phyloP scores from a whole-genome alignment of 2,113 vertebrate genomes.

The Cephalopholis sonnerati region DNA sequence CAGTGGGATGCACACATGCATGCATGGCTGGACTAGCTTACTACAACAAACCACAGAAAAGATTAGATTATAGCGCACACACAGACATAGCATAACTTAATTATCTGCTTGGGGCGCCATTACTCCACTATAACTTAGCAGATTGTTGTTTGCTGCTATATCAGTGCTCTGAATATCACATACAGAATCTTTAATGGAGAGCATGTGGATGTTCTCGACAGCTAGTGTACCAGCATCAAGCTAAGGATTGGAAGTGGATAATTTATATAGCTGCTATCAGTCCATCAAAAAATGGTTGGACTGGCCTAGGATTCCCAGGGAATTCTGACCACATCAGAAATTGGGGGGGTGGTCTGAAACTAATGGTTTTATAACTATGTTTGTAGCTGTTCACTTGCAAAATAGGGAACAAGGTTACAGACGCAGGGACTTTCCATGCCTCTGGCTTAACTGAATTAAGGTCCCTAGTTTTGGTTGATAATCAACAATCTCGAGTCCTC shows the following conservation, averaged over 20 bases:
- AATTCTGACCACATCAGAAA: not conserved
- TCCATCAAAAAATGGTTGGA: not conserved
- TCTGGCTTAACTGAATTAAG: conserved; percentile 12
- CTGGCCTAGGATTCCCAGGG: not conserved
- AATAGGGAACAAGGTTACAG: conserved; percentile 23
- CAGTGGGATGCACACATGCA: no score
- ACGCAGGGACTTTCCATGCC: conserved; percentile 5
- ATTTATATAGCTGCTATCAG: conserved; percentile 10
- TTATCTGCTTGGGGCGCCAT: no score
- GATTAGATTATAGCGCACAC: no score
- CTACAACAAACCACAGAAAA: no score
- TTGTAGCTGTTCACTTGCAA: conserved; percentile 7
- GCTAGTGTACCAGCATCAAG: not conserved
- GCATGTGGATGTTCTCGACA: not conserved
- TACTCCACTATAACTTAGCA: no score
- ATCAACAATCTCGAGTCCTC: conserved; percentile 46
- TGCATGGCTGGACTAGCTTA: no score
- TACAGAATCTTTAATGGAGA: not conserved
- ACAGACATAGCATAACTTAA: no score
- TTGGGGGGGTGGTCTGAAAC: not conserved
- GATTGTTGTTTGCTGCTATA: no score
- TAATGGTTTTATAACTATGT: not conserved
- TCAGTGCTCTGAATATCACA: no score
- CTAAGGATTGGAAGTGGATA: conserved; percentile 10
- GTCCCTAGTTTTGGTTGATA: conserved; percentile 21